Percentiles rank a stretch among this genome's conserved stretches.
Evolutionary conservation across 1,140 invertebrate genomes (phyloP).

Genomic region (Notospermus geniculatus): DNA sequence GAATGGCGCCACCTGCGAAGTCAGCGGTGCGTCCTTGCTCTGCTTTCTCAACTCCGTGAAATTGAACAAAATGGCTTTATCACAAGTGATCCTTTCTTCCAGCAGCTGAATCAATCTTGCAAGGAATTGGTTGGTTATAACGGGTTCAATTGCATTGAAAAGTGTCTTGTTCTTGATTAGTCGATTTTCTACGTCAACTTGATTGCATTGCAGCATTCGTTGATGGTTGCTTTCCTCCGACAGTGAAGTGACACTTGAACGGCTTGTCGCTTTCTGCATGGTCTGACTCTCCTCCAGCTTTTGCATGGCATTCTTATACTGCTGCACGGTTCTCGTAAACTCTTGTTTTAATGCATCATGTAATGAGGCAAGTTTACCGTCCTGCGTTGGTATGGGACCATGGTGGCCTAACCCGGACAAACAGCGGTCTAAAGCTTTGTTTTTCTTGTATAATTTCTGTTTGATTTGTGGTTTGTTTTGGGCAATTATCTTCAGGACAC

Average conservation of each 20-base stretch:
- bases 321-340: constrained; percentile 77
- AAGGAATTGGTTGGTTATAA: constrained; percentile 60
- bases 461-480: constrained; percentile 62
- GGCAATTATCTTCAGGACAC: constrained; percentile 62
- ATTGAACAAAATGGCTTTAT: constrained; percentile 70
- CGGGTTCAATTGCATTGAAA: constrained; percentile 77
- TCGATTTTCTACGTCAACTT: constrained; percentile 72
- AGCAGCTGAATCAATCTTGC: constrained; percentile 64
- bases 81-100: constrained; percentile 66
- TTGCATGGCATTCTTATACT: constrained; percentile 82
- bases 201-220: constrained; percentile 76
- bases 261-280: constrained; percentile 45
- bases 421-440: constrained; percentile 75
- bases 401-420: constrained; percentile 82
- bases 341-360: constrained; percentile 75
- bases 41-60: constrained; percentile 69
- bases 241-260: constrained; percentile 65
- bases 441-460: constrained; percentile 63
- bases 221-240: constrained; percentile 87
- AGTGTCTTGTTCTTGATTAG: constrained; percentile 89
- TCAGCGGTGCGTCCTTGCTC: constrained; percentile 56
- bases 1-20: not conserved
- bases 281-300: constrained; percentile 76
- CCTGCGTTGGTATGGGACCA: constrained; percentile 70
- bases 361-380: constrained; percentile 62